Evolutionary conservation across 2,797 vertebrate species (phyloP).

Genomic region (Malacoctenus gilli): DNA sequence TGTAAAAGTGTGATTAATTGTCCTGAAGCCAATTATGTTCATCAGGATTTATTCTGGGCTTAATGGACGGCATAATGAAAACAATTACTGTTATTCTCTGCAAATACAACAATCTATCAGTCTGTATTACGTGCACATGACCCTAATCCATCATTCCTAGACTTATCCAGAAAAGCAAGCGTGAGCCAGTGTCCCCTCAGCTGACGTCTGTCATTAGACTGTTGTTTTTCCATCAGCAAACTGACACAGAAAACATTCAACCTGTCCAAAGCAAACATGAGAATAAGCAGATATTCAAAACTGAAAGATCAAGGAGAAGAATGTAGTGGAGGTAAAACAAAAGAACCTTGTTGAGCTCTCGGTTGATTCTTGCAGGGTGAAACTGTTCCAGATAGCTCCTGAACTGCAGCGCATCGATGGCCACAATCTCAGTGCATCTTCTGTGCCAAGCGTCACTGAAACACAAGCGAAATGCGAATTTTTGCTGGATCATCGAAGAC

Average conservation of each 20-base stretch:
- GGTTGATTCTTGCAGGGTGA: slow-evolving; percentile 83
- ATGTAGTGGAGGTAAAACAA: background rate
- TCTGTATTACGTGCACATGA: slow-evolving; percentile 13
- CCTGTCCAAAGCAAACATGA: slow-evolving; percentile 22
- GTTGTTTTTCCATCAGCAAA: slow-evolving; percentile 33
- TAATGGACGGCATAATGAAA: slow-evolving; percentile 42
- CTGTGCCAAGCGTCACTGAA: slow-evolving; percentile 90
- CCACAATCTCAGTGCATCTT: slow-evolving; percentile 91
- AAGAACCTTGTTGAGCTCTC: slow-evolving; percentile 85
- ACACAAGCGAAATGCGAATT: too few relatives aligned
- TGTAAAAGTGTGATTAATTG: slow-evolving; percentile 25
- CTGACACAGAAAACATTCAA: slow-evolving; percentile 15
- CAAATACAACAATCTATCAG: slow-evolving; percentile 31
- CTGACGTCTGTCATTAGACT: slow-evolving; percentile 27
- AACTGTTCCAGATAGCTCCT: slow-evolving; percentile 89
- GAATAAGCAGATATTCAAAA: too few relatives aligned
- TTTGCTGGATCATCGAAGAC: too few relatives aligned
- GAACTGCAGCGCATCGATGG: slow-evolving; percentile 92
- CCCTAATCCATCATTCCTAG: slow-evolving; percentile 28
- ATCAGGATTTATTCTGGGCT: slow-evolving; percentile 33
- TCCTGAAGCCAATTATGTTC: slow-evolving; percentile 18
- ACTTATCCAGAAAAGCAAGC: slow-evolving; percentile 38
- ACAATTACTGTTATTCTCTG: slow-evolving; percentile 25
- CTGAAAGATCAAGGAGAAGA: background rate
- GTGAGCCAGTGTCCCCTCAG: slow-evolving; percentile 9